Base-by-base conservation (phyloP, 2,888 invertebrate genomes). In the Chymomyza amoena region DNA sequence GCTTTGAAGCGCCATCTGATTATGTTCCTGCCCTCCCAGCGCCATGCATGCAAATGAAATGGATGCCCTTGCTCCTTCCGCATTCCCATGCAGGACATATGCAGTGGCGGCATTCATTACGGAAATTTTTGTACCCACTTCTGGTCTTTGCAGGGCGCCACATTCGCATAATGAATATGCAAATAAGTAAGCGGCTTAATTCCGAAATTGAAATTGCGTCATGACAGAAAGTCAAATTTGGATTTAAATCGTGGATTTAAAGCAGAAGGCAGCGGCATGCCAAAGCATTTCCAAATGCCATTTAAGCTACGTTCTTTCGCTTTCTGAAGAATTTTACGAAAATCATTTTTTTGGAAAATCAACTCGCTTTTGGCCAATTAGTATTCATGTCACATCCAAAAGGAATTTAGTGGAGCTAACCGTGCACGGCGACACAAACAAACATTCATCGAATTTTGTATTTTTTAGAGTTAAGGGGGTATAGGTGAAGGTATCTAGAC, bases 381-480 rank as follows among this genome's bases (percentile, higher is more conserved):
- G 83, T 86, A 83, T 83, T 79, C 88, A 86, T 76, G 86, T 80
- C 83, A 83, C 84, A 63, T 32, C 61, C 39, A 64, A 56, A 20
- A 13, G 32, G 32, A 28, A 32, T 28, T 59, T 59, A 59, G 16
- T 59, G 59, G 32, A 32, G n/a, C 20, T 25, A n/a, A 59, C 15
- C 6, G 59, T 32, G 7, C 20, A 32, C 32, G 32, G 32, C 7
- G 20, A 59, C 28, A 45, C 10, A 45, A 10, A 45, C 39, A 45
- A 13, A 45, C 39, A 13, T 45, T 10, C 4, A 45, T 13, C 3
- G 39, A 13, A 45, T 13, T 13, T 36, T 36, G 6, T 36, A 1
- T 5, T 9, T 36, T 36, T 45, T 45, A 10, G 39, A 45, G 39
- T 45, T 45, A 45, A 45, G 39, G 13, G 13, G 13, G 4, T 10